Percentiles rank a stretch among this genome's conserved stretches.
phyloP scores from a whole-genome alignment of 2,888 invertebrate genomes.

The Ametastegia equiseti region DNA sequence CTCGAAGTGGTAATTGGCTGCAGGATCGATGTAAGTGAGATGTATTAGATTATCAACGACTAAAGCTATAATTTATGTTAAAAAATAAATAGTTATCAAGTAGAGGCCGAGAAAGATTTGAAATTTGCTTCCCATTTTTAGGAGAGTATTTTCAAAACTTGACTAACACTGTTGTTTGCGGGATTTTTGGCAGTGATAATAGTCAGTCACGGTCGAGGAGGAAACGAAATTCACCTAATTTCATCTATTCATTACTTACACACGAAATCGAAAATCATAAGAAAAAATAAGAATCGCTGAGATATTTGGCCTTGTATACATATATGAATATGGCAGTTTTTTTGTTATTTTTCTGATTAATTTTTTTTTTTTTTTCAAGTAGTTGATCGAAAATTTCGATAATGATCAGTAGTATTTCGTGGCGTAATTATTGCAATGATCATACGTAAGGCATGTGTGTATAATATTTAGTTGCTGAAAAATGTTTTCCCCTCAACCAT shows the following conservation, averaged over 20 bases:
- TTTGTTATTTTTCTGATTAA: too few relatives aligned
- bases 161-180: constrained; percentile 47
- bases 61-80: constrained; percentile 41
- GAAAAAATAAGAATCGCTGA: background rate
- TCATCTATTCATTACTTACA: background rate
- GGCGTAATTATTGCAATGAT: background rate
- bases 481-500: constrained; percentile 67
- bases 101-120: constrained; percentile 41
- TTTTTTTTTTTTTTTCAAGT: too few relatives aligned
- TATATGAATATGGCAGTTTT: constrained; percentile 37
- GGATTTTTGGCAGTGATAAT: constrained; percentile 75
- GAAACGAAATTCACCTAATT: constrained; percentile 60
- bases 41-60: constrained; percentile 35
- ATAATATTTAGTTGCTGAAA: background rate
- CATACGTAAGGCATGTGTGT: background rate
- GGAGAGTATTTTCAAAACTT: constrained; percentile 56
- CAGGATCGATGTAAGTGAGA: constrained; percentile 22
- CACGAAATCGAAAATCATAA: background rate
- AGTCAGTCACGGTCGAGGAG: constrained; percentile 72
- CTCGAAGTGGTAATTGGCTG: background rate
- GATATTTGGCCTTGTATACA: background rate
- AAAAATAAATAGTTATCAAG: constrained; percentile 48
- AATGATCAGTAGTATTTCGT: background rate
- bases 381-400: background rate
- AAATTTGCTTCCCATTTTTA: constrained; percentile 27